Evolutionary conservation across 2,888 invertebrate species (phyloP).

Genomic region (Hypsopygia costalis): DNA sequence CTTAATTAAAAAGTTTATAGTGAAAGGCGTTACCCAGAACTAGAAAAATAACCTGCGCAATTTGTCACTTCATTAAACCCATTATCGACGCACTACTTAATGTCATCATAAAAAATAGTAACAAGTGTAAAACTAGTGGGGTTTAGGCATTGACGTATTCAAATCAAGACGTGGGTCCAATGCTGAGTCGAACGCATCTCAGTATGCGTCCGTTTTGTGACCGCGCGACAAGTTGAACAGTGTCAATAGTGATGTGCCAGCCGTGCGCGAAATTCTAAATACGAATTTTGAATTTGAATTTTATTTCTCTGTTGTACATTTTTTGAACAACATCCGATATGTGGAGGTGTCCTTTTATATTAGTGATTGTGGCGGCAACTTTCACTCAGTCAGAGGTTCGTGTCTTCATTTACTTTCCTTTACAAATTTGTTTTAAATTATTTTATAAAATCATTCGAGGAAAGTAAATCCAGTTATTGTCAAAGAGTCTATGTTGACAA

Average conservation of each 20-base stretch:
- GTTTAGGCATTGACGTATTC: conserved; percentile 43
- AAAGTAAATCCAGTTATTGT: no score
- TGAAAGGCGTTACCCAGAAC: not conserved
- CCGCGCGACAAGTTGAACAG: conserved; percentile 53
- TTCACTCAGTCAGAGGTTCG: conserved; percentile 62
- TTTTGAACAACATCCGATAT: conserved; percentile 44
- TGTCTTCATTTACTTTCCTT: conserved; percentile 33
- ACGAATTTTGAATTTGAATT: conserved; percentile 35
- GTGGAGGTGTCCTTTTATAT: conserved; percentile 60
- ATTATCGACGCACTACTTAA: conserved; percentile 1
- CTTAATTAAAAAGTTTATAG: not conserved
- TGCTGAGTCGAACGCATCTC: conserved; percentile 44
- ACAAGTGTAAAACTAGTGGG: conserved; percentile 42
- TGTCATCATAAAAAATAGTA: conserved; percentile 5
- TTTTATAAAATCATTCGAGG: no score
- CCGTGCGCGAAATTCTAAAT: conserved; percentile 56
- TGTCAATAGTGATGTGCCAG: conserved; percentile 41
- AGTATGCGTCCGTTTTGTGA: conserved; percentile 53
- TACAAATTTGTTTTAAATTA: conserved; percentile 9
- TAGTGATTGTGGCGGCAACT: conserved; percentile 55
- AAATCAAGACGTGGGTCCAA: conserved; percentile 50
- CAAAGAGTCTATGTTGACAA: no score
- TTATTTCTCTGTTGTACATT: conserved; percentile 34
- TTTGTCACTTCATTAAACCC: not conserved
- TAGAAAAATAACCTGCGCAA: not conserved